Evolutionary conservation across 2,888 invertebrate species (phyloP), one percentile per base, ranked within the genome.

Genomic region (Phasia obesa): DNA sequence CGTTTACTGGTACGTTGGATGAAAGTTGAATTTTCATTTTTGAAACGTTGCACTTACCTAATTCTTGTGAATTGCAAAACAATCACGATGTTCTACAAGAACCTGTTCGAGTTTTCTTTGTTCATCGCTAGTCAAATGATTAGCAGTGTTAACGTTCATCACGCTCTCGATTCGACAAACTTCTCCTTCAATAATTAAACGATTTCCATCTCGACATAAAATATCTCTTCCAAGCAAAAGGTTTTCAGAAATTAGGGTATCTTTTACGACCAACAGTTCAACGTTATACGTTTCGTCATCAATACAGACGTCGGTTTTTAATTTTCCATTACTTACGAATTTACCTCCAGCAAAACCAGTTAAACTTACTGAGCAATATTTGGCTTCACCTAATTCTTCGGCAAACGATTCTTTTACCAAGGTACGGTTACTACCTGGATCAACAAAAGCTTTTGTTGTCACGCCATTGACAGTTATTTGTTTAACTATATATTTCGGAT

Each of bases 391-490:
- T 2, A 64, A 35, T 6, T 11, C 7, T 6, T 35, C 9, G 5
- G 35, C 9, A 35, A 35, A 35, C 3, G 2, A 6, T 2, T 35
- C 35, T 4, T 2, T 4, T 2, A 35, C 7, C 2, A 35, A 9
- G 3, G 35, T 35, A 35, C 35, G 7, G 3, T 35, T 35, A 4
- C 35, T 35, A 5, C 6, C 35, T 6, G 9, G 35, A 9, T 35
- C 35, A 64, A 84, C 47, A 15, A 81, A 73, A 13, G 75, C 59
- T 25, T 31, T 31, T 17, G 51, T 67, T 25, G 31, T 11, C 4
- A 67, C 13, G 5, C 60, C 42, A 21, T 69, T 76, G 7, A 73
- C 49, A 49, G 38, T 65, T 23, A 84, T 80, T 23, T 69, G 6
- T 17, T 80, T 77, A 15, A 59, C 25, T n/a, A n/a, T n/a, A n/a